Percentiles rank a stretch among this genome's conserved stretches.
Conservation (phyloP, 2,113 vertebrate genomes). For the Tachysurus fulvidraco region DNA sequence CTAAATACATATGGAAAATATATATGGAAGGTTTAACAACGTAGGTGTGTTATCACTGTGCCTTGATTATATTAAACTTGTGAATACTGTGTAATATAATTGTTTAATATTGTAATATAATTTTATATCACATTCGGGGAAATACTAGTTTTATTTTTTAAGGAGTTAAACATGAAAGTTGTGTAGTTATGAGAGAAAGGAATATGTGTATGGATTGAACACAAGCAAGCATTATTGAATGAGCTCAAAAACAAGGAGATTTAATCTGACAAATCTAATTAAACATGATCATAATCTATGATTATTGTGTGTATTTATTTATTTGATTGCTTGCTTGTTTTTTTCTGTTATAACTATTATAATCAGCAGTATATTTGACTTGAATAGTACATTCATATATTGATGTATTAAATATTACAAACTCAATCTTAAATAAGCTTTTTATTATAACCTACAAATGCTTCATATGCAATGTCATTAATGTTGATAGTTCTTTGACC, state of each 20-base stretch:
- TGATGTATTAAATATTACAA: no score
- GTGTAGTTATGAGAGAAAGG: neutral
- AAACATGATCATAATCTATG: no score
- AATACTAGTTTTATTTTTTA: neutral
- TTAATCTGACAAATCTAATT: neutral
- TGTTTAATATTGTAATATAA: neutral
- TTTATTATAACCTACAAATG: no score
- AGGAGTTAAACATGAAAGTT: neutral
- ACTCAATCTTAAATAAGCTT: no score
- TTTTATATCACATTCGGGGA: neutral
- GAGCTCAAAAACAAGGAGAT: neutral
- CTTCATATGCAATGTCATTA: no score
- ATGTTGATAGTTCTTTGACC: no score
- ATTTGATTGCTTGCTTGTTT: no score
- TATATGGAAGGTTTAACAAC: neutral
- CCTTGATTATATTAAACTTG: neutral
- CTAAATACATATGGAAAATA: neutral
- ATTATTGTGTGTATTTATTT: no score
- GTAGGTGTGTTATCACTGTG: neutral
- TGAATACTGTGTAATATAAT: neutral
- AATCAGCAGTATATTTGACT: no score
- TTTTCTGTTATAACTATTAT: no score
- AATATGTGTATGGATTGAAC: neutral
- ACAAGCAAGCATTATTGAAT: neutral
- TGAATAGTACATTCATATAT: no score